Evolutionary conservation across 2,888 invertebrate species (phyloP).

Genomic region (Slavum lentiscoides): DNA sequence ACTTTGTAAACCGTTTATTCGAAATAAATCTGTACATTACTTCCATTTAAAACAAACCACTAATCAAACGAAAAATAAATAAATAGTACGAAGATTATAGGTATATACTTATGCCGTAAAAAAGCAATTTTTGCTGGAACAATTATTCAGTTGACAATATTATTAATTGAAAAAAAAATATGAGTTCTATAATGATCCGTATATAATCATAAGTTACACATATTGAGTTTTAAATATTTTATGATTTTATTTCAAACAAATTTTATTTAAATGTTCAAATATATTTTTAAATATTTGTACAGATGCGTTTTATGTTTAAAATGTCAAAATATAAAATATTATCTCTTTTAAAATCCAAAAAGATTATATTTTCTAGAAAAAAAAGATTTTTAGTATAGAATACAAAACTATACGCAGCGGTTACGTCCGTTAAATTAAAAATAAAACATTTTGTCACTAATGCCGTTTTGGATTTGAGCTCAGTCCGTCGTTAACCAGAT

Average conservation of each 20-base stretch:
- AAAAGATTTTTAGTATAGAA: background rate
- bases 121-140: too few species aligned
- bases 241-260: too few species aligned
- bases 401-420: background rate
- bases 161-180: too few species aligned
- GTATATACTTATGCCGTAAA: too few species aligned
- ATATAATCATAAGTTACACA: too few species aligned
- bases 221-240: too few species aligned
- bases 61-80: too few species aligned
- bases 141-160: too few species aligned
- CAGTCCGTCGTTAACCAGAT: constrained; percentile 14
- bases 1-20: constrained; percentile 1
- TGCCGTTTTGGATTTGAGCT: background rate
- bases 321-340: background rate
- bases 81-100: background rate
- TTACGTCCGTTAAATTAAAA: constrained; percentile 15
- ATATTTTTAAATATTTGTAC: background rate
- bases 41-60: background rate
- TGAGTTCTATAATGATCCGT: too few species aligned
- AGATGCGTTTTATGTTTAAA: background rate
- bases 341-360: background rate
- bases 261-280: too few species aligned
- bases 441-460: constrained; percentile 21
- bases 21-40: background rate
- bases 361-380: background rate